These are phyloP conservation scores for Callinectes sapidus DNA, from an alignment of 2,888 invertebrate species.

Conservation along the genomic window DNA sequence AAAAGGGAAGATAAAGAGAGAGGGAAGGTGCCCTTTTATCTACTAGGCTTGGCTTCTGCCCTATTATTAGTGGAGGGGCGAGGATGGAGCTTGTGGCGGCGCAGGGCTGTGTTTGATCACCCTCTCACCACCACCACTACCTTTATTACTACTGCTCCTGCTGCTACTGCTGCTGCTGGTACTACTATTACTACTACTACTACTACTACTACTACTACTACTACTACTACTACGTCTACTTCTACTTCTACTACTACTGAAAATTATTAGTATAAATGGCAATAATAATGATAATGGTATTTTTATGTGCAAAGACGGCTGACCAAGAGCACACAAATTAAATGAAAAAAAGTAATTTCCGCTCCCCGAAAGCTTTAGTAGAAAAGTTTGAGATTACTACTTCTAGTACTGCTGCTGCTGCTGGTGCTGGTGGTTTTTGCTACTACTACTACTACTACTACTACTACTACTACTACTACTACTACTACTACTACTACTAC, in stretches of 20 bases:
- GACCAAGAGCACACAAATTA: too few relatives aligned
- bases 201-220: neutral
- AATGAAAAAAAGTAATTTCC: too few relatives aligned
- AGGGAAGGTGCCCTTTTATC: neutral
- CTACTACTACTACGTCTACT: neutral
- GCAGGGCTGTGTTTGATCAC: neutral
- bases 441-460: neutral
- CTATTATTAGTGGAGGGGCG: neutral
- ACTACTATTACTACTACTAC: neutral
- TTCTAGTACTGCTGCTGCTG: neutral
- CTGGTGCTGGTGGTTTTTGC: too few relatives aligned
- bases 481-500: neutral
- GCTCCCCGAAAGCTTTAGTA: too few relatives aligned
- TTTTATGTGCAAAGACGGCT: too few relatives aligned
- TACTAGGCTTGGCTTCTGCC: neutral
- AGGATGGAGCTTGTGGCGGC: neutral
- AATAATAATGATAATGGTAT: too few relatives aligned
- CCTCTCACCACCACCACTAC: neutral
- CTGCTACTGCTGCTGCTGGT: neutral
- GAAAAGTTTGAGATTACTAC: neutral
- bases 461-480: neutral
- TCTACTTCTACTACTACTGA: neutral
- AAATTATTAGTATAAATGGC: too few relatives aligned
- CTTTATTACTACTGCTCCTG: neutral
- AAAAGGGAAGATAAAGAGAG: neutral